Conservation (phyloP, 2,888 invertebrate species). For the Odontothrips loti region DNA sequence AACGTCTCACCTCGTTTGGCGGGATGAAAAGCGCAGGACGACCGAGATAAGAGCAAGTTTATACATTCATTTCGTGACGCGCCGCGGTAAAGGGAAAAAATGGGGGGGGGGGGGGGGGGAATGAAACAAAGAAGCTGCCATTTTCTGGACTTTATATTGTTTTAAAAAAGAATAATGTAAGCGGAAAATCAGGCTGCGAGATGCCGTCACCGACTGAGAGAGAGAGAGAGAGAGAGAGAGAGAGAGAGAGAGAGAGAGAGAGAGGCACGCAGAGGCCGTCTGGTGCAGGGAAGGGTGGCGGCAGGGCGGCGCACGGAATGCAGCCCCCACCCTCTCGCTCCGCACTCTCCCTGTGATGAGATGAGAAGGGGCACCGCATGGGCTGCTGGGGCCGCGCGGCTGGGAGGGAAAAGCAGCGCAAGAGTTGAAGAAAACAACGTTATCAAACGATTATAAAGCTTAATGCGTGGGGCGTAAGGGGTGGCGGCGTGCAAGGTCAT, state of each 20-base stretch:
- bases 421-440: background rate
- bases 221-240: too few species aligned
- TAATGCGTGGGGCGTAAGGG: background rate
- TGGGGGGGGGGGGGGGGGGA: too few species aligned
- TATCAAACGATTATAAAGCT: constrained; percentile 3
- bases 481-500: background rate
- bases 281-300: background rate
- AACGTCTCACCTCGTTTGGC: background rate
- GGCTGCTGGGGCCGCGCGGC: too few species aligned
- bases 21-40: background rate
- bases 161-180: background rate
- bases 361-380: too few species aligned
- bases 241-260: too few species aligned
- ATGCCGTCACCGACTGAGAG: too few species aligned
- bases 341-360: too few species aligned
- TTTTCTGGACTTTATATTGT: background rate
- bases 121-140: background rate
- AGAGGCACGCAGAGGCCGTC: too few species aligned
- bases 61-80: background rate
- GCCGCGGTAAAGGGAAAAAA: background rate
- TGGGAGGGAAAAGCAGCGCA: too few species aligned
- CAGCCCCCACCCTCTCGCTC: too few species aligned
- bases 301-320: background rate
- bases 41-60: background rate
- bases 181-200: background rate